These are phyloP conservation scores for Macaria liturata DNA, from an alignment of 2,888 invertebrate genomes.

Conservation along the genomic window DNA sequence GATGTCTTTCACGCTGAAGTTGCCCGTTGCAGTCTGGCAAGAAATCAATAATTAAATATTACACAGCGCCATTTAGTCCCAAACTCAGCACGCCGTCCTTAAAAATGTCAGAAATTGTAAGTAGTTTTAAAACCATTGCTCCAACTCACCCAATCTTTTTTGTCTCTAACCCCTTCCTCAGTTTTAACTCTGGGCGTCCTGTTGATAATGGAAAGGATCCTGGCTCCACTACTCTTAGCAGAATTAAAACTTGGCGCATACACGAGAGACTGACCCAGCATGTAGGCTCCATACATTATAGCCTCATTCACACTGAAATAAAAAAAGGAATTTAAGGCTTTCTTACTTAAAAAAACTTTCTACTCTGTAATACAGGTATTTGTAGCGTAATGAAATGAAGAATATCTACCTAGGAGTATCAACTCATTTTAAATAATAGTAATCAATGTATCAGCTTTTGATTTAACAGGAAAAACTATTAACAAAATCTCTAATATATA, in stretches of 20 bases:
- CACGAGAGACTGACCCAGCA: constrained; percentile 90
- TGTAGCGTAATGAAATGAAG: no score
- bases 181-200: constrained; percentile 64
- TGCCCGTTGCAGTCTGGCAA: constrained; percentile 83
- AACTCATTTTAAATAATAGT: no score
- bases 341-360: no score
- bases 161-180: constrained; percentile 60
- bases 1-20: constrained; percentile 86
- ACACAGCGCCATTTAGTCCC: no score
- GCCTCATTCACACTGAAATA: constrained; percentile 86
- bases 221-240: constrained; percentile 81
- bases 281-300: constrained; percentile 90
- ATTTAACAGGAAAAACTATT: no score
- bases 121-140: constrained; percentile 19
- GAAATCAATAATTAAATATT: background rate
- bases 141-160: constrained; percentile 66
- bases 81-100: no score
- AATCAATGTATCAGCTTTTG: no score
- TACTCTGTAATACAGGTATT: no score
- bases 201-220: constrained; percentile 62
- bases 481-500: no score
- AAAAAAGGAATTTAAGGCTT: background rate
- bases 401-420: no score
- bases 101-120: no score
- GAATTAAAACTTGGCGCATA: constrained; percentile 90